Conservation (phyloP, 35 echinoderm and acorn worm genomes). For the Acanthaster planci region DNA sequence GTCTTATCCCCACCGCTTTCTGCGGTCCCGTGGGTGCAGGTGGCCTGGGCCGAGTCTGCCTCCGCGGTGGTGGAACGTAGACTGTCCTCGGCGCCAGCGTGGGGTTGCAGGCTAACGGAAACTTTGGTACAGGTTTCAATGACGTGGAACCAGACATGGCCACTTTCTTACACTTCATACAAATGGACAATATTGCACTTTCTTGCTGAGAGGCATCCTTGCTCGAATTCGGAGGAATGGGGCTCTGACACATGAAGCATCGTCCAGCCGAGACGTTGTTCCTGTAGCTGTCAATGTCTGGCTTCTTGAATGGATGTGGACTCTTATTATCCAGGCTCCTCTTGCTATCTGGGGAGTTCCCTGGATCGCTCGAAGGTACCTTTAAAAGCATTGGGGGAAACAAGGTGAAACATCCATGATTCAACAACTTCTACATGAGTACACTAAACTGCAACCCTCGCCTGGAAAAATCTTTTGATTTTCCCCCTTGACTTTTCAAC, state of each 20-base stretch:
- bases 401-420: too few relatives aligned
- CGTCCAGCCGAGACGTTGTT: slow-evolving; percentile 41
- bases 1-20: neutral
- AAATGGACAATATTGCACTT: slow-evolving; percentile 47
- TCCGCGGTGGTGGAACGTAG: slow-evolving; percentile 12
- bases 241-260: slow-evolving; percentile 73
- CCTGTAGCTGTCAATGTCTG: slow-evolving; percentile 77
- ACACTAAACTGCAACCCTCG: neutral
- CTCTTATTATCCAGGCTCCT: neutral
- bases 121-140: slow-evolving; percentile 63
- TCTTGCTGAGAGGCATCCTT: slow-evolving; percentile 46
- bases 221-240: slow-evolving; percentile 56
- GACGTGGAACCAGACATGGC: slow-evolving; percentile 53
- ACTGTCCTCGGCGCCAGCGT: slow-evolving; percentile 30
- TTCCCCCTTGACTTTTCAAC: too few relatives aligned
- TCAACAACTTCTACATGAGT: neutral
- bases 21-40: slow-evolving; percentile 11
- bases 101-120: slow-evolving; percentile 63
- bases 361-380: neutral
- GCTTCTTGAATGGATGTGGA: slow-evolving; percentile 71
- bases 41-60: slow-evolving; percentile 1
- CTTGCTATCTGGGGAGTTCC: too few relatives aligned
- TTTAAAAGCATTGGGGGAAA: neutral
- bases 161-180: slow-evolving; percentile 67
- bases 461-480: too few relatives aligned